Conservation (phyloP, 2,113 vertebrate genomes). For the Barnardius zonarius region DNA sequence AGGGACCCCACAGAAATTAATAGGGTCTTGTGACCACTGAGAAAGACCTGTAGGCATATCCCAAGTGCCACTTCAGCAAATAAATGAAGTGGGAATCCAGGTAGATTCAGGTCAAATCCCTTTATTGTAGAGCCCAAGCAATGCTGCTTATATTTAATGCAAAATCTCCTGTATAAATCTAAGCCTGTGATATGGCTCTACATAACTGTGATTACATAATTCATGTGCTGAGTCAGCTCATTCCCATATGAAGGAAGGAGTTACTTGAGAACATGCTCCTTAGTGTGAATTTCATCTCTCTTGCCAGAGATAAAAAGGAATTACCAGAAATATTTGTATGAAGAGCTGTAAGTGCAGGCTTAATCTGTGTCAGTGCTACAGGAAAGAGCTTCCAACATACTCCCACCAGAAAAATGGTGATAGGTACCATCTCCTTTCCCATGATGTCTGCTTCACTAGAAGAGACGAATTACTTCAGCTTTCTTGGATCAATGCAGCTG, state of each 20-base stretch:
- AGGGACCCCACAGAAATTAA: background rate
- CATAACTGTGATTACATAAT: background rate
- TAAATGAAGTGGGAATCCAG: background rate
- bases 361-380: background rate
- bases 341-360: background rate
- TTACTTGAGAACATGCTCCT: background rate
- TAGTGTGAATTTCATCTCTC: slow-evolving; percentile 28
- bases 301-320: slow-evolving; percentile 41
- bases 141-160: background rate
- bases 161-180: background rate
- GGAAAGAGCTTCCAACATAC: background rate
- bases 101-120: background rate
- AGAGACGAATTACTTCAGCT: slow-evolving; percentile 23
- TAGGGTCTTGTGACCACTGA: background rate
- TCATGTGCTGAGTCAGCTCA: slow-evolving; percentile 14
- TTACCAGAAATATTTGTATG: slow-evolving; percentile 54
- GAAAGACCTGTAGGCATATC: background rate
- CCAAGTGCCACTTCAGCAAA: background rate
- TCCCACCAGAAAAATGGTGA: slow-evolving; percentile 9
- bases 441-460: background rate
- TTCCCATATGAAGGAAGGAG: background rate
- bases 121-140: background rate
- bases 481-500: background rate
- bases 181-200: background rate
- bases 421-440: background rate